Evolutionary conservation across 2,888 invertebrate genomes (phyloP).

Genomic region (Argyra leucocephala): DNA sequence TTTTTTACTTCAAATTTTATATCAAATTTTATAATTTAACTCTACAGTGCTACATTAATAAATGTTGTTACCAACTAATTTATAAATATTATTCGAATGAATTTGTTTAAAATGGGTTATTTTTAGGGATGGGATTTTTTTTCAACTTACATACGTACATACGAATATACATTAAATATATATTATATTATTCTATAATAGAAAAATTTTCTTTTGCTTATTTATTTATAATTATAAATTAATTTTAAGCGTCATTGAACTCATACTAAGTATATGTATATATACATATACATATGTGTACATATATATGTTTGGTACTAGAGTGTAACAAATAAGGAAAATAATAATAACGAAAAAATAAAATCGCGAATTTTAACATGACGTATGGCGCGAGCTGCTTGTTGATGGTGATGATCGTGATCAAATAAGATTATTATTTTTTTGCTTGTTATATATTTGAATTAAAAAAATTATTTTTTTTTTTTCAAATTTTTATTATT

Average conservation of each 20-base stretch:
- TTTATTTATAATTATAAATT: neutral
- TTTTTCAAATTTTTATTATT: no score
- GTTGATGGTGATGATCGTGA: neutral
- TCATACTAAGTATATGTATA: neutral
- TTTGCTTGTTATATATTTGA: neutral
- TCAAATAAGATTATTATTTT: neutral
- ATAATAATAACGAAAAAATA: neutral
- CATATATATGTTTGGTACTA: neutral
- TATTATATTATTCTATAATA: neutral
- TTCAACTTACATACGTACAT: neutral
- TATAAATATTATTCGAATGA: no score
- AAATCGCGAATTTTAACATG: neutral
- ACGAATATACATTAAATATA: neutral
- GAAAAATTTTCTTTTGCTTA: neutral
- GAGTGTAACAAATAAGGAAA: no score
- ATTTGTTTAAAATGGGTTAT: neutral
- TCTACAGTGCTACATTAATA: no score
- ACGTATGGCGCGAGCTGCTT: neutral
- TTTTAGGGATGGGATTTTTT: neutral
- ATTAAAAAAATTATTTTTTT: neutral
- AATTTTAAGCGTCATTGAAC: constrained; percentile 6
- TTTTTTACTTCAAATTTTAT: no score
- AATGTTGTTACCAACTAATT: no score
- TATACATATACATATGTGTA: neutral
- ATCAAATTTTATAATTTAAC: no score